Evolutionary conservation across 2,113 vertebrate species (phyloP).

Genomic region (Heloderma charlesbogerti): DNA sequence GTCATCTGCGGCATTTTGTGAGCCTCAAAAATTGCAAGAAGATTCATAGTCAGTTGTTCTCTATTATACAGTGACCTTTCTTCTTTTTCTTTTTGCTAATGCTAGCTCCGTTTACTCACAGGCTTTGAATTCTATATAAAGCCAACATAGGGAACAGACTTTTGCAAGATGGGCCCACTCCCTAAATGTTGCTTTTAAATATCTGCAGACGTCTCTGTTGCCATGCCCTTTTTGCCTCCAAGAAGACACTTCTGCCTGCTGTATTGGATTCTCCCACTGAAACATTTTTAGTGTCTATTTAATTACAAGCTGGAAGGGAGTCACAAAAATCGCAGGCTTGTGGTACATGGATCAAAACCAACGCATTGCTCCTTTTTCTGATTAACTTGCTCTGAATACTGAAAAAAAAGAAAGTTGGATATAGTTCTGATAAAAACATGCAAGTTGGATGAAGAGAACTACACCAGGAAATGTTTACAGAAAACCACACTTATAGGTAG

Average conservation of each 20-base stretch:
- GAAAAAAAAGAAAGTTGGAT: neutral
- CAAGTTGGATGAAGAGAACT: neutral
- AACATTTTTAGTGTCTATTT: constrained; percentile 76
- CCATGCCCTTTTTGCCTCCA: constrained; percentile 45
- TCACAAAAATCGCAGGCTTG: constrained; percentile 65
- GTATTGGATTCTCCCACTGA: constrained; percentile 58
- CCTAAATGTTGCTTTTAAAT: constrained; percentile 13
- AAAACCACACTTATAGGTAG: constrained; percentile 54
- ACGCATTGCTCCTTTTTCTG: constrained; percentile 17
- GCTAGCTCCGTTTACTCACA: accelerated
- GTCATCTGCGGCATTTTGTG: neutral
- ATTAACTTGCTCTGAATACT: constrained; percentile 20
- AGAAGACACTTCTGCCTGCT: constrained; percentile 65
- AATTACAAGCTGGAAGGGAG: constrained; percentile 74
- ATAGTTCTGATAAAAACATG: neutral
- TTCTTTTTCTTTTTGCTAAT: accelerated
- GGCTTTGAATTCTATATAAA: neutral
- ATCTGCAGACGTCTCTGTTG: constrained; percentile 29
- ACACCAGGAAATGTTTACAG: constrained; percentile 60
- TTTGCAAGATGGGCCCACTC: constrained; percentile 13
- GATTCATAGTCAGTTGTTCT: constrained; percentile 10
- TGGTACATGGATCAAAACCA: constrained; percentile 54
- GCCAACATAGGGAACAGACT: constrained; percentile 1
- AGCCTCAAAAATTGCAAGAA: neutral
- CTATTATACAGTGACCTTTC: neutral